A percentile compares a stretch with the other conserved stretches of the same genome.
phyloP scores from a whole-genome alignment of 2,797 vertebrate species.

The Mormyrus hasselquistii region DNA sequence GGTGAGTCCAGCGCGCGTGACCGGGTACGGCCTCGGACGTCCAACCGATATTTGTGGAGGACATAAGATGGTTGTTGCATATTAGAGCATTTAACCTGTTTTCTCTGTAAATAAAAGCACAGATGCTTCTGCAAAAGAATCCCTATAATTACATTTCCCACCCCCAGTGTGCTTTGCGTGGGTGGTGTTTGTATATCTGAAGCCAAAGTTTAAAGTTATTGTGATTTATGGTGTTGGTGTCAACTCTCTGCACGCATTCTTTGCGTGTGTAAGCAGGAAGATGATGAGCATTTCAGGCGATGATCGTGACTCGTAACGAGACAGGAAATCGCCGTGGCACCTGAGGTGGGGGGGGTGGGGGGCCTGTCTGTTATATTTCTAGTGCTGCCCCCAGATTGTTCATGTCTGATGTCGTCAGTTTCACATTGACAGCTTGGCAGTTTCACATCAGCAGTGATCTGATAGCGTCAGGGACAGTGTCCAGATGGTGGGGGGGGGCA shows the following conservation, averaged over 20 bases:
- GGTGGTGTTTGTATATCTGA: not conserved
- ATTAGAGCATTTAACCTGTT: not conserved
- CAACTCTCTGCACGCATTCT: not conserved
- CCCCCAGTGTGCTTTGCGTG: not conserved
- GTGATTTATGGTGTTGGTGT: not conserved
- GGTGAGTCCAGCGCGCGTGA: not conserved
- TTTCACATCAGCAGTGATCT: not conserved
- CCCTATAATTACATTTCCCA: not conserved
- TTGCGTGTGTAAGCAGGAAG: not conserved
- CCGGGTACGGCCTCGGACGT: not conserved
- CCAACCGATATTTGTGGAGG: not conserved
- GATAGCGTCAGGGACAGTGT: not conserved
- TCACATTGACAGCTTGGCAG: not conserved
- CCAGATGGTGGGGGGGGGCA: not conserved
- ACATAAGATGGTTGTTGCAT: not conserved
- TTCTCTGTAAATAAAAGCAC: not conserved
- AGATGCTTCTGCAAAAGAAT: not conserved
- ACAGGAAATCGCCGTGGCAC: not conserved
- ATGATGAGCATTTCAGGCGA: not conserved
- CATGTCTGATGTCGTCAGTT: not conserved
- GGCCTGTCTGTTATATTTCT: not conserved
- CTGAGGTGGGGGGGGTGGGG: too few species aligned
- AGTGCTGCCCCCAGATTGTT: not conserved
- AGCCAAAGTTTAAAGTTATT: not conserved
- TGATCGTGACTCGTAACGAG: not conserved